Base-by-base conservation (phyloP, 2,888 invertebrate species). In the Pachycephus smyrnensis region DNA sequence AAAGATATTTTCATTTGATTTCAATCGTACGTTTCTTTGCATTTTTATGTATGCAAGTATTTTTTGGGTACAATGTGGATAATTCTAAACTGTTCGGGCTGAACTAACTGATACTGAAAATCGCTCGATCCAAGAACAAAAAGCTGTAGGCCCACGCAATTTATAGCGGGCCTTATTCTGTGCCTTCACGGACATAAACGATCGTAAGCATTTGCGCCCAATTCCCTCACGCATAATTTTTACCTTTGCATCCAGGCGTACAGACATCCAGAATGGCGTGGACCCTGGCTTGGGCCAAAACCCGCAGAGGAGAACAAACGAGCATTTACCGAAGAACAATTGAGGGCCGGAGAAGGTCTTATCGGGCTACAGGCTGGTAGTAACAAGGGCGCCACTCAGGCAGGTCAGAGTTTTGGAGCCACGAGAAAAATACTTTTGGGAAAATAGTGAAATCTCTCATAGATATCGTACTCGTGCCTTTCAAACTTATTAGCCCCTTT, bases 281-380 rank as follows among this genome's bases (percentile, higher is more conserved):
- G 97, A 71, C 97, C 97, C 71, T 94, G 91, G 87, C 92, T 97
- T 76, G 98, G 98, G 76, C 98, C 98, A 0, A 95, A 94, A 88
- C 98, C 98, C 73, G 94, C 97, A 11, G 97, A 97, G 87, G 97
- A 97, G 89, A 94, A 95, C 88, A 92, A 92, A 79, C 92, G 95
- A 1, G 90, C 93, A 73, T 95, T 94, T 89, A 93, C 93, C 3
- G 94, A 94, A 76, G 94, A 94, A 80, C 94, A 94, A 86, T 93
- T 98, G 76, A 93, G 96, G 68, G 97, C 97, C 35, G 97, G 97
- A 0, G 95, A 97, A 87, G 93, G 94, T 30, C 94, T 98, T 69
- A 98, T 98, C 85, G 96, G 97, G 32, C 94, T 98, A 6, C 98
- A 98, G 92, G 97, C 97, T 75, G 98, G 98, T 69, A 95, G 95